These are phyloP conservation scores for Diploptera punctata DNA, from an alignment of 2,888 invertebrate genomes.

Conservation along the genomic window DNA sequence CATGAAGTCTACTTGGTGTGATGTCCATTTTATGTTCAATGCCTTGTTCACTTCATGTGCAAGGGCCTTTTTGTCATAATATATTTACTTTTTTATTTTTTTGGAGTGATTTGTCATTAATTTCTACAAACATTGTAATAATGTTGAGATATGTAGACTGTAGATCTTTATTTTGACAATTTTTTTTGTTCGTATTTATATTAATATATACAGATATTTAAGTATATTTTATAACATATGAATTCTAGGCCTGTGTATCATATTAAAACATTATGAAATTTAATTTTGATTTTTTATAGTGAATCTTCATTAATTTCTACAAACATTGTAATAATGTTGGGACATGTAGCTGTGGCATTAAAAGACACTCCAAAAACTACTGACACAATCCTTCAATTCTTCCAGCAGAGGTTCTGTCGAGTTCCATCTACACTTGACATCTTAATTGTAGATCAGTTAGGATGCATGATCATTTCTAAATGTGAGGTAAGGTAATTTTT, in stretches of 20 bases:
- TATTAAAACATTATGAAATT: too few species aligned
- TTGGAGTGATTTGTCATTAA: constrained; percentile 85
- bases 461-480: constrained; percentile 96
- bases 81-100: too few species aligned
- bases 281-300: constrained; percentile 66
- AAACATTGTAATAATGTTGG: constrained; percentile 97
- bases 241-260: too few species aligned
- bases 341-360: constrained; percentile 94
- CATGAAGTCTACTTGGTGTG: too few species aligned
- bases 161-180: too few species aligned
- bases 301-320: constrained; percentile 92
- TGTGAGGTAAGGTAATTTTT: constrained; percentile 69
- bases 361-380: constrained; percentile 94
- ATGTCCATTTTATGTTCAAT: too few species aligned
- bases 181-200: too few species aligned
- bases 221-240: too few species aligned
- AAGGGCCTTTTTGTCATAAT: too few species aligned
- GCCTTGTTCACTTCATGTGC: too few species aligned
- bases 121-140: constrained; percentile 95
- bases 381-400: constrained; percentile 94
- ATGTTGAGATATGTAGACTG: constrained; percentile 98
- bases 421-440: constrained; percentile 92
- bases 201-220: too few species aligned
- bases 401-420: constrained; percentile 92
- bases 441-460: constrained; percentile 95